Base-by-base conservation (phyloP, 1,140 invertebrate species). In the Cydia strobilella region DNA sequence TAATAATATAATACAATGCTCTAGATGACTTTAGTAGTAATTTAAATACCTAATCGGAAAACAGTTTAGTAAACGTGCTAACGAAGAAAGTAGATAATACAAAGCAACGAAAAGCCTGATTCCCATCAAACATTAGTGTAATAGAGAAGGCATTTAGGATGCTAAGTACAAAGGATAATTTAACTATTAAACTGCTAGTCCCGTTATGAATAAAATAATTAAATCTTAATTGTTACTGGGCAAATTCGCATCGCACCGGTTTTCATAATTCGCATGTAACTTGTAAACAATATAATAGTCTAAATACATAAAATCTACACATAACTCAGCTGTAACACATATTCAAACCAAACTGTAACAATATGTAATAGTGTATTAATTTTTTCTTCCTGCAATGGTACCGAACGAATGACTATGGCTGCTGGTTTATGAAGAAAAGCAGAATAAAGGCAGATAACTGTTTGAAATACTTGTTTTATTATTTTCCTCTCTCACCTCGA, bases 371-470 rank as follows among this genome's bases (percentile, higher is more conserved):
- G 90, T 84, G 85, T 88, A 91, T 92, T 91, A 90, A 91, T 92
- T 92, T 59, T 92, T 90, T 90, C 90, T 91, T 91, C 89, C 87
- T 90, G 83, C 90, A 90, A 91, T 88, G 88, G 89, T 91, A 91
- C 89, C 84, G 90, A 90, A 84, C 87, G 90, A 89, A 86, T 88
- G 90, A 91, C 83, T 91, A 92, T 91, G 90, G 90, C 90, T 90
- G 89, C 89, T 91, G 91, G 90, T 86, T 86, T 86, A 86, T 83
- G 86, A 91, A 82, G 82, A 88, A 86, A 84, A 80, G 87, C 88
- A 89, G 86, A 91, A 89, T 93, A 91, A 91, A 91, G 91, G 86
- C 89, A 91, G 88, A 91, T 93, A 91, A 91, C 91, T 93, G 90
- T 93, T 91, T 91, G 89, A 89, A 59, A 83, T 85, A 75, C 75